phyloP scores from a whole-genome alignment of 2,888 invertebrate species.

The Parelbella ahira region DNA sequence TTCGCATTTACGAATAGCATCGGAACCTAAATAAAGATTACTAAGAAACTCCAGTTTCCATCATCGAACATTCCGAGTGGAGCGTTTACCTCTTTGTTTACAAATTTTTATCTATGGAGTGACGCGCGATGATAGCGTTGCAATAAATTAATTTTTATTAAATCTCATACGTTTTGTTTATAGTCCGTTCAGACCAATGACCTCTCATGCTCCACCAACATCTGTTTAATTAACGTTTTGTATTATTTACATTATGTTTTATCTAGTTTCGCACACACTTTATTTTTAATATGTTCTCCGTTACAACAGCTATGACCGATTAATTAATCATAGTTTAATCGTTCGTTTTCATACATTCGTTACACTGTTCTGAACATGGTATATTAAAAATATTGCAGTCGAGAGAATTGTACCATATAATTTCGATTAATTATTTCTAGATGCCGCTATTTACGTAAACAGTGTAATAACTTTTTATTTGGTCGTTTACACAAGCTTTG shows the following conservation, averaged over 20 bases:
- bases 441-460: conserved; percentile 4
- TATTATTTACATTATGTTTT: conserved; percentile 35
- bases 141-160: conserved; percentile 59
- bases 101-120: conserved; percentile 43
- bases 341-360: conserved; percentile 26
- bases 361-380: conserved; percentile 31
- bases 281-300: conserved; percentile 46
- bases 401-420: conserved; percentile 12
- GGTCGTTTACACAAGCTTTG: not conserved
- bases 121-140: conserved; percentile 37
- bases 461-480: conserved; percentile 9
- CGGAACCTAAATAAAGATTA: conserved; percentile 12
- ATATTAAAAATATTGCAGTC: conserved; percentile 19
- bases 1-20: too few species aligned
- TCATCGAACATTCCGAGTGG: conserved; percentile 25
- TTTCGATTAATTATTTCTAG: conserved; percentile 14
- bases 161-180: conserved; percentile 60
- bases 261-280: conserved; percentile 32
- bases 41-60: conserved; percentile 8
- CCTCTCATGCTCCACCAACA: conserved; percentile 35
- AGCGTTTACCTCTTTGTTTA: conserved; percentile 52
- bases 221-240: conserved; percentile 49
- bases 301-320: conserved; percentile 43
- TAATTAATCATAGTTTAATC: conserved; percentile 39
- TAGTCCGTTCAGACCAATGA: conserved; percentile 33